phyloP scores from a whole-genome alignment of 2,888 invertebrate species.

The Sminthurinus aureus region DNA sequence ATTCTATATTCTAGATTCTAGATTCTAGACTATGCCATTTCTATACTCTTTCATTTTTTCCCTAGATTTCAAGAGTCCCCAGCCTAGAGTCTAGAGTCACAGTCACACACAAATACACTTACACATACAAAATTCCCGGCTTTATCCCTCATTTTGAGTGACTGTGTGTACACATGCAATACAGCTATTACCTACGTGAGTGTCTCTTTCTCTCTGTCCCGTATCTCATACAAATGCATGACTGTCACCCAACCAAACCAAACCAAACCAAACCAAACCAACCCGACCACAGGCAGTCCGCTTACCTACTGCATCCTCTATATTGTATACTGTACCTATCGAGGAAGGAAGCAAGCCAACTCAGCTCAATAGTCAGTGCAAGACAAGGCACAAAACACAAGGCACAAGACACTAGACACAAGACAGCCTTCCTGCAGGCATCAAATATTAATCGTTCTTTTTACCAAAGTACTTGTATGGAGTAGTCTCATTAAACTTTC shows the following conservation, averaged over 20 bases:
- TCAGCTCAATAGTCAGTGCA: too few species aligned
- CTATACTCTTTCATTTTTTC: too few species aligned
- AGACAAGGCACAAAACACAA: too few species aligned
- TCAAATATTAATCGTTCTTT: slow-evolving; percentile 38
- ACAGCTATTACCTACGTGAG: not conserved
- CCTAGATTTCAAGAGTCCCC: not conserved
- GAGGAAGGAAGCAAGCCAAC: too few species aligned
- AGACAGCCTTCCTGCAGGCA: slow-evolving; percentile 25
- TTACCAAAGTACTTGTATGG: not conserved
- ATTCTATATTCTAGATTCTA: too few species aligned
- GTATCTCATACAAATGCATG: slow-evolving; percentile 20
- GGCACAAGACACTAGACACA: not conserved
- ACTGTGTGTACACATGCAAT: not conserved
- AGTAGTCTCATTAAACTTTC: slow-evolving; percentile 32
- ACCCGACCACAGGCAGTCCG: too few species aligned
- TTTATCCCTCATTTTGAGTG: not conserved
- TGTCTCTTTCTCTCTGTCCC: not conserved
- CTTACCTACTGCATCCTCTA: too few species aligned
- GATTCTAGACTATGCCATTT: not conserved
- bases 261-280: too few species aligned
- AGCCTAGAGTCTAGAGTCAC: not conserved
- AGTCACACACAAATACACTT: not conserved
- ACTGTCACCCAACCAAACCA: slow-evolving; percentile 16
- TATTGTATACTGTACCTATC: too few species aligned
- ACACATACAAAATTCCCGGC: not conserved